phyloP scores from a whole-genome alignment of 2,888 invertebrate species.

The Pachymerium ferrugineum region DNA sequence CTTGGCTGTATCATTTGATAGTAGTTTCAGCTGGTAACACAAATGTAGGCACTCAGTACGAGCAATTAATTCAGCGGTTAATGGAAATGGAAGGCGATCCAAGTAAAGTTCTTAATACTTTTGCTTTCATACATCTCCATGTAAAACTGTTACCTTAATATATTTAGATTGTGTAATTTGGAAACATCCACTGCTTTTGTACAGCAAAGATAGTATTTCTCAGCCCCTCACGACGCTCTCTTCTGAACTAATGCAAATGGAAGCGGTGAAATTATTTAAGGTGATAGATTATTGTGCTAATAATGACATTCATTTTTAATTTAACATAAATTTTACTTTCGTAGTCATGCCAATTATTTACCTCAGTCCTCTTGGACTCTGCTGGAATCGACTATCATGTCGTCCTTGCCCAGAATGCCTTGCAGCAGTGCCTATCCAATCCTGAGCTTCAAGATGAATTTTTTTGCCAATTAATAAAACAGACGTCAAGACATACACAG shows the following conservation, averaged over 20 bases:
- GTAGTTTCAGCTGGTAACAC: conserved; percentile 84
- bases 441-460: conserved; percentile 89
- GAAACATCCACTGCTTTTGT: conserved; percentile 84
- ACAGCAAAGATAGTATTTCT: conserved; percentile 83
- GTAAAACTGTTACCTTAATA: conserved; percentile 6
- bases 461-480: conserved; percentile 81
- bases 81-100: conserved; percentile 96
- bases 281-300: too few relatives aligned
- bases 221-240: conserved; percentile 86
- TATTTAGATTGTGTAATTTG: conserved; percentile 75
- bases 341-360: conserved; percentile 90
- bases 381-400: conserved; percentile 97
- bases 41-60: conserved; percentile 89
- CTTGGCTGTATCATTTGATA: conserved; percentile 63
- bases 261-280: conserved; percentile 90
- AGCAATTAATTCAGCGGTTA: conserved; percentile 88
- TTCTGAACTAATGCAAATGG: conserved; percentile 78
- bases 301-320: too few relatives aligned
- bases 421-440: conserved; percentile 84
- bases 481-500: conserved; percentile 81
- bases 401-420: conserved; percentile 89
- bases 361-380: conserved; percentile 91
- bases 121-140: not conserved
- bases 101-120: too few relatives aligned
- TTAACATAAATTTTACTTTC: conserved; percentile 39